Conservation (phyloP, 2,113 vertebrate species). For the Xyliphius kryptos region DNA sequence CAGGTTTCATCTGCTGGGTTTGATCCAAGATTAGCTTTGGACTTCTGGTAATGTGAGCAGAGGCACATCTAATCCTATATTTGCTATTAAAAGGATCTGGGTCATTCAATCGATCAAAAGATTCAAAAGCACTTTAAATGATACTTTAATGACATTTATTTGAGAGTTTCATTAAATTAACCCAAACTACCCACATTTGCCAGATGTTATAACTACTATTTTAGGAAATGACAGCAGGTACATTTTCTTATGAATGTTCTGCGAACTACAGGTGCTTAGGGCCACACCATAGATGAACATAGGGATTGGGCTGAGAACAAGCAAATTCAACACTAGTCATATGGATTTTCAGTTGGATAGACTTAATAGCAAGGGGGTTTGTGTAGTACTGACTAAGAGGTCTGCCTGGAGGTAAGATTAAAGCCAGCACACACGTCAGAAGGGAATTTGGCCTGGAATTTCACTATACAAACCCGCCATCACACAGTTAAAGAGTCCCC, state of each 20-base stretch:
- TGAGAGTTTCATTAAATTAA: no score
- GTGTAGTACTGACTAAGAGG: no score
- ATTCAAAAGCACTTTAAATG: slow-evolving; percentile 1
- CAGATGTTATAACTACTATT: no score
- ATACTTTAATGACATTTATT: not conserved
- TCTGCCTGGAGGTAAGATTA: slow-evolving; percentile 21
- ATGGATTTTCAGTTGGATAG: no score
- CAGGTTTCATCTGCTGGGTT: slow-evolving; percentile 9
- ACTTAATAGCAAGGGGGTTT: no score
- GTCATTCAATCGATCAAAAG: slow-evolving; percentile 14
- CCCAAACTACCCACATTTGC: no score
- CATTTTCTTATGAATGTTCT: not conserved
- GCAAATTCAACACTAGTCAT: no score
- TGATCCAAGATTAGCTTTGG: slow-evolving; percentile 3
- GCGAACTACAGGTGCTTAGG: no score
- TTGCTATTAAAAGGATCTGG: slow-evolving; percentile 22
- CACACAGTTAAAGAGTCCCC: slow-evolving; percentile 33
- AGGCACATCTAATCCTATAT: slow-evolving; percentile 6
- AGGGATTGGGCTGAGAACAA: no score
- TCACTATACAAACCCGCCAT: slow-evolving; percentile 14
- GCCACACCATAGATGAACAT: no score
- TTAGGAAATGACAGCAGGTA: no score
- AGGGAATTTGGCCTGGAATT: slow-evolving; percentile 7
- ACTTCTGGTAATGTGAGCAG: slow-evolving; percentile 8
- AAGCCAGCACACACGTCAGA: not conserved